Percentiles rank a stretch among this genome's conserved stretches.
phyloP scores from a whole-genome alignment of 2,113 vertebrate species.

The Psammodynastes pulverulentus region DNA sequence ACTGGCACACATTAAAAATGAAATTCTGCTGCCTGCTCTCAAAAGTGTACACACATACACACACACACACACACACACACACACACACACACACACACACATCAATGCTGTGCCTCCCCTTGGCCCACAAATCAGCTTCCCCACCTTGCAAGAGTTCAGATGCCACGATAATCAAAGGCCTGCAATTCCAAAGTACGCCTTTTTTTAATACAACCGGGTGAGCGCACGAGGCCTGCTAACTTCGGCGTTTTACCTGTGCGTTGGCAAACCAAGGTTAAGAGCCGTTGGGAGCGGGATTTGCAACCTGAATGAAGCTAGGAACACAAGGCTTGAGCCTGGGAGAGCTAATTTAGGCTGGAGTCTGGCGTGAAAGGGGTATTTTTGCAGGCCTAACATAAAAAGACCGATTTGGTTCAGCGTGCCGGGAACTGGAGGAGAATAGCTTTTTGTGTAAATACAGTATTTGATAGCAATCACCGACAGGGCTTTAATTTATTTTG shows the following conservation, averaged over 20 bases:
- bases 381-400: not conserved
- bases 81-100: not conserved
- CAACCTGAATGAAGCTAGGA: not conserved
- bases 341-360: not conserved
- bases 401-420: not conserved
- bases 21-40: too few species aligned
- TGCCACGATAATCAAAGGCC: not conserved
- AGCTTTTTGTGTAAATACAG: conserved; percentile 4
- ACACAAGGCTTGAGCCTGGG: too few species aligned
- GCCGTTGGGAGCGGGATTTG: not conserved
- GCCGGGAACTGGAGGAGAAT: not conserved
- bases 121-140: not conserved
- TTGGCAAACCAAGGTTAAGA: not conserved
- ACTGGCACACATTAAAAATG: too few species aligned
- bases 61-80: too few species aligned
- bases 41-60: too few species aligned
- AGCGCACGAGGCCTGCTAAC: not conserved
- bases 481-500: conserved; percentile 6
- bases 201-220: not conserved
- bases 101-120: not conserved
- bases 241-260: not conserved
- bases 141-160: not conserved
- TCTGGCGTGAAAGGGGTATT: too few species aligned
- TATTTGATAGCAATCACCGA: not conserved
- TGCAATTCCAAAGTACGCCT: not conserved